Conservation (phyloP, 2,113 vertebrate genomes). For the Limanda limanda region DNA sequence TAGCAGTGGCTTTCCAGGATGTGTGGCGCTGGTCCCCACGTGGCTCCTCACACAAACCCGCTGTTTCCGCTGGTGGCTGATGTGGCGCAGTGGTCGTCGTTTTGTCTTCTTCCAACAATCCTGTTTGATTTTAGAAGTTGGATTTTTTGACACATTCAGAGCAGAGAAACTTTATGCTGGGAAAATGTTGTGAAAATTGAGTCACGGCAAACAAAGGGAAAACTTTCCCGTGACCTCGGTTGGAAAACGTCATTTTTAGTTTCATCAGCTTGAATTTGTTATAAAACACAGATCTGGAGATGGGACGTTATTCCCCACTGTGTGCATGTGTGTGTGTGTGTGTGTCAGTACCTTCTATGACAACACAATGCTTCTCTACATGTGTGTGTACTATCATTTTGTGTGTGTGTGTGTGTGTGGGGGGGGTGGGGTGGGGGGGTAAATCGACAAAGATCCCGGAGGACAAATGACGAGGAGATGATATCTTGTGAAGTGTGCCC, state of each 20-base stretch:
- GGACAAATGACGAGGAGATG: conserved; percentile 75
- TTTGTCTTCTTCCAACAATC: neutral
- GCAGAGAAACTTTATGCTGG: neutral
- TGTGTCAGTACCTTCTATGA: conserved; percentile 26
- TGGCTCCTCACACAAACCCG: neutral
- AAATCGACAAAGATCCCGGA: conserved; percentile 63
- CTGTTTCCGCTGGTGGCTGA: neutral
- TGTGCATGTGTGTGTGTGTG: conserved; percentile 14
- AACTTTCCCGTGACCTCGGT: conserved; percentile 14
- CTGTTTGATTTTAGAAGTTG: neutral
- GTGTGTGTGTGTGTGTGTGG: conserved; percentile 37
- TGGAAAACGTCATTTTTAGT: conserved; percentile 34
- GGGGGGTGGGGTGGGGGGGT: neutral
- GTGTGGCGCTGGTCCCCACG: neutral
- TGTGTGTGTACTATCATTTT: conserved; percentile 20
- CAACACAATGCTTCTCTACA: neutral
- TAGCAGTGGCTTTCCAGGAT: neutral
- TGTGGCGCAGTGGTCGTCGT: neutral
- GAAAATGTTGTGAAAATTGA: neutral
- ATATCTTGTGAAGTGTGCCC: conserved; percentile 80
- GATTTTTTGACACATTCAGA: neutral
- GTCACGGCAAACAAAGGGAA: conserved; percentile 29
- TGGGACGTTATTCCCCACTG: conserved; percentile 48
- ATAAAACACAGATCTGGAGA: conserved; percentile 41
- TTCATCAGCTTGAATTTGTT: conserved; percentile 51